These are phyloP conservation scores for Agraylea sexmaculata DNA, from an alignment of 1,140 invertebrate genomes.

Conservation along the genomic window DNA sequence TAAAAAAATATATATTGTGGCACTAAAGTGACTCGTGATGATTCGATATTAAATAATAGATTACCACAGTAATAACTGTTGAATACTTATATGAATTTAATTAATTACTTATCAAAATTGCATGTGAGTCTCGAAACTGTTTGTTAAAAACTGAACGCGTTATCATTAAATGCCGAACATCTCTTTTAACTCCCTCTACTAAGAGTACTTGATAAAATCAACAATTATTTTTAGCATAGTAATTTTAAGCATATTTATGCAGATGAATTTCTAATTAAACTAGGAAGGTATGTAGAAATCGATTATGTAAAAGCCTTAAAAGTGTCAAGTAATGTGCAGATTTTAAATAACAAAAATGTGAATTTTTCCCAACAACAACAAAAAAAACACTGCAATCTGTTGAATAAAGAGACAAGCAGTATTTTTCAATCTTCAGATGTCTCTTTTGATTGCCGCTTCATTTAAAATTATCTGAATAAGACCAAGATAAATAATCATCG, in stretches of 20 bases:
- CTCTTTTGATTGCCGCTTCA: too few relatives aligned
- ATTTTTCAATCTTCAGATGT: slow-evolving; percentile 2
- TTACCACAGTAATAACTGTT: not conserved
- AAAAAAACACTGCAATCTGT: not conserved
- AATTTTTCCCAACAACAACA: not conserved
- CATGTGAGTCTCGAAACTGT: not conserved
- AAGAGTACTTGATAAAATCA: not conserved
- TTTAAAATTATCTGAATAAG: too few relatives aligned
- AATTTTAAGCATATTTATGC: too few relatives aligned
- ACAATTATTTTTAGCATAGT: too few relatives aligned
- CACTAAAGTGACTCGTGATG: not conserved
- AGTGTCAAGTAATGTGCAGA: not conserved
- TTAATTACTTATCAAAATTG: too few relatives aligned
- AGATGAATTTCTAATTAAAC: too few relatives aligned
- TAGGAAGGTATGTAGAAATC: too few relatives aligned
- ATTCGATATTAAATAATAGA: not conserved
- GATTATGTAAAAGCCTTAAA: too few relatives aligned
- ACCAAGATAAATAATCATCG: too few relatives aligned
- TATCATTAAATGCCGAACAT: not conserved
- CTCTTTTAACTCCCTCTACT: not conserved
- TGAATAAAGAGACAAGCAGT: not conserved
- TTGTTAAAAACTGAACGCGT: not conserved
- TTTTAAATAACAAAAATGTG: not conserved
- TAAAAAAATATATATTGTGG: not conserved
- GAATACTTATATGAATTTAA: too few relatives aligned